Conservation (phyloP, 1,140 invertebrate genomes). For the Drosophila grimshawi region DNA sequence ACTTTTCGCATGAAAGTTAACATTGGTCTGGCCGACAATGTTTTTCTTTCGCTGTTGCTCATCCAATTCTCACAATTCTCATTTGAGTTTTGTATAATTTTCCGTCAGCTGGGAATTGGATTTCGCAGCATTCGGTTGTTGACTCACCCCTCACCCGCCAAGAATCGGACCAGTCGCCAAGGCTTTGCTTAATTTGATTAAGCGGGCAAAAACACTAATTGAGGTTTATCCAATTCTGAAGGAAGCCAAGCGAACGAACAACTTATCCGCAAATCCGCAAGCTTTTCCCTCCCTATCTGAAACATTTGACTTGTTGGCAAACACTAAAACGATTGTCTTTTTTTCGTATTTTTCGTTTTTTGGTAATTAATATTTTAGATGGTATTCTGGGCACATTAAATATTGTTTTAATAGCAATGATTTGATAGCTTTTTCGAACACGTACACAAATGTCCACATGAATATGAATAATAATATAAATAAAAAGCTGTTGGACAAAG, state of each 20-base stretch:
- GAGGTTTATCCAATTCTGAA: slow-evolving; percentile 74
- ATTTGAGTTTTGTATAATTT: slow-evolving; percentile 71
- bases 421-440: too few relatives aligned
- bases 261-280: slow-evolving; percentile 21
- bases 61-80: slow-evolving; percentile 23
- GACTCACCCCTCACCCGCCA: slow-evolving; percentile 1
- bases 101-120: slow-evolving; percentile 68
- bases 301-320: slow-evolving; percentile 15
- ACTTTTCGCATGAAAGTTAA: slow-evolving; percentile 80
- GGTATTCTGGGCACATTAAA: not conserved
- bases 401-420: not conserved
- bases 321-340: not conserved
- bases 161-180: slow-evolving; percentile 20
- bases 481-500: too few relatives aligned
- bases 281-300: not conserved
- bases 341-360: not conserved
- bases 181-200: slow-evolving; percentile 72
- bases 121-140: slow-evolving; percentile 42
- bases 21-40: slow-evolving; percentile 39
- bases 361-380: slow-evolving; percentile 1
- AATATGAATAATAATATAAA: too few relatives aligned
- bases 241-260: slow-evolving; percentile 24
- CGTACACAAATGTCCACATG: too few relatives aligned
- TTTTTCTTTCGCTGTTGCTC: slow-evolving; percentile 44
- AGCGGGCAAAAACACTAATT: slow-evolving; percentile 68